Evolutionary conservation across 2,113 vertebrate genomes (phyloP).

Genomic region (Seriola quinqueradiata): DNA sequence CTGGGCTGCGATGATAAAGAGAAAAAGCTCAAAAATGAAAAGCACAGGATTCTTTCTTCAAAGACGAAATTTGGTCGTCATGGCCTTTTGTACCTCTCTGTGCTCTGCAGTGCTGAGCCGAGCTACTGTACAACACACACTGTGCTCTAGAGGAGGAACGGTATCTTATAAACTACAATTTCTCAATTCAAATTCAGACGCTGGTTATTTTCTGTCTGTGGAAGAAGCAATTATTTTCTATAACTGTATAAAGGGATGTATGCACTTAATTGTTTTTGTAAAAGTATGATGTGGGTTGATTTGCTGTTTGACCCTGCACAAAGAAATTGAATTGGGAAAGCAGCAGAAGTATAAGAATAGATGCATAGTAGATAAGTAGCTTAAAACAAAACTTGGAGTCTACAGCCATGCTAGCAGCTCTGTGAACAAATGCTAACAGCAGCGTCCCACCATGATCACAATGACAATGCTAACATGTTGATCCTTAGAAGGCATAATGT

Average conservation of each 20-base stretch:
- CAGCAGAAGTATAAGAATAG: too few relatives aligned
- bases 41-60: conserved; percentile 28
- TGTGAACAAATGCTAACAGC: too few relatives aligned
- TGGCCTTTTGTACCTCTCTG: conserved; percentile 33
- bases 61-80: conserved; percentile 6
- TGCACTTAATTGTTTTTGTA: neutral
- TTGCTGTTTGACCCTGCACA: neutral
- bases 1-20: conserved; percentile 51
- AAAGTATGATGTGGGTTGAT: neutral
- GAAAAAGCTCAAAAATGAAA: conserved; percentile 53
- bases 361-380: neutral
- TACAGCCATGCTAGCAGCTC: too few relatives aligned
- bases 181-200: neutral
- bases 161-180: neutral
- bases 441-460: too few relatives aligned
- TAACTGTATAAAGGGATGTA: neutral
- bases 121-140: neutral
- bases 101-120: conserved; percentile 15
- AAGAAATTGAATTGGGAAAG: too few relatives aligned
- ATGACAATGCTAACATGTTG: too few relatives aligned
- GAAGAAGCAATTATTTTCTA: neutral
- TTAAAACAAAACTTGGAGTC: too few relatives aligned
- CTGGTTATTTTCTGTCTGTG: neutral
- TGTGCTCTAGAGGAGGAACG: neutral
- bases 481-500: neutral